Evolutionary conservation across 2,113 vertebrate genomes (phyloP).

Genomic region (Hydropotes inermis): DNA sequence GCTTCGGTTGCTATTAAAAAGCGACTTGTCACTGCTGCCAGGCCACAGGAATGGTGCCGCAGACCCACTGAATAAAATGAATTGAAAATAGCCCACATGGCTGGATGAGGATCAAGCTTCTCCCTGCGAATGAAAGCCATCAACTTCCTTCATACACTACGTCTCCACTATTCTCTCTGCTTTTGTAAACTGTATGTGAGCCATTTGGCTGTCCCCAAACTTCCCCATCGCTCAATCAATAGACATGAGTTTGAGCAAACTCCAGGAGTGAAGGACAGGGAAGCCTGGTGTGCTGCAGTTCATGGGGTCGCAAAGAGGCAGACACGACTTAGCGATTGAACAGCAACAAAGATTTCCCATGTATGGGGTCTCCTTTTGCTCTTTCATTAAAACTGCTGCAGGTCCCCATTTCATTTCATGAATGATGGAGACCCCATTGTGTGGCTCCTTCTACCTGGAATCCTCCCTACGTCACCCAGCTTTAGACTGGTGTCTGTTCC

Average conservation of each 20-base stretch:
- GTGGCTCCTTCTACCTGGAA: background rate
- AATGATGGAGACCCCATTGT: background rate
- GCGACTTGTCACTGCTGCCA: background rate
- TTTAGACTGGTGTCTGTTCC: background rate
- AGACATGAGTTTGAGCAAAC: background rate
- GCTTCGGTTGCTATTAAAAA: background rate
- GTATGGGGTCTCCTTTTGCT: background rate
- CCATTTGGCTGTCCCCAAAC: background rate
- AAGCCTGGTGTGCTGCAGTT: background rate
- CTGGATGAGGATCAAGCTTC: background rate
- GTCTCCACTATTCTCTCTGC: background rate
- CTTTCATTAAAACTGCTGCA: background rate
- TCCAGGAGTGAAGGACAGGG: background rate
- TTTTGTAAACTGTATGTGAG: background rate
- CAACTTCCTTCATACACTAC: background rate
- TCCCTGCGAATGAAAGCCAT: background rate
- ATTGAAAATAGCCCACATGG: background rate
- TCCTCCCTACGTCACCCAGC: background rate
- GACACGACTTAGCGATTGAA: background rate
- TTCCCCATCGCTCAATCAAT: background rate
- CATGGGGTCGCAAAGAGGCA: background rate
- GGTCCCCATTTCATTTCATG: background rate
- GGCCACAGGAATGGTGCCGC: background rate
- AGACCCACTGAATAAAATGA: background rate
- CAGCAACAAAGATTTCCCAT: background rate